Percentiles rank a stretch among this genome's conserved stretches.
phyloP scores from a whole-genome alignment of 2,113 vertebrate genomes.

The Pyrgilauda ruficollis region DNA sequence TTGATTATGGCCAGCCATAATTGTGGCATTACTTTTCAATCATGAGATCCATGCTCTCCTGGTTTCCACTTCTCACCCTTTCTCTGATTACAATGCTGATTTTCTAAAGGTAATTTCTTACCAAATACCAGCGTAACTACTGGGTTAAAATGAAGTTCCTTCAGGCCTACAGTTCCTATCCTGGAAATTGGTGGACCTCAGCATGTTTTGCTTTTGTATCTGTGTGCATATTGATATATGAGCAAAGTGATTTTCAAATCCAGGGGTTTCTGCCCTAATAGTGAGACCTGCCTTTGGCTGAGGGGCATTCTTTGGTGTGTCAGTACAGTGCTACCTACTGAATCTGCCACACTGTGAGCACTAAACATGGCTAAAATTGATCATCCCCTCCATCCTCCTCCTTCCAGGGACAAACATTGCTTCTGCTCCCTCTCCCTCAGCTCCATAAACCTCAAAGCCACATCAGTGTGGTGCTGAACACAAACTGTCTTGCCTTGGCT shows the following conservation, averaged over 20 bases:
- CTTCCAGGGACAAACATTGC: not conserved
- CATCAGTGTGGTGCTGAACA: not conserved
- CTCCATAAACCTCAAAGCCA: not conserved
- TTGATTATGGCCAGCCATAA: not conserved
- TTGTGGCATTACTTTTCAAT: not conserved
- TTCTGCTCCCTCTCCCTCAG: not conserved
- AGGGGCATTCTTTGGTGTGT: not conserved
- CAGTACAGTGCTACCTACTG: not conserved
- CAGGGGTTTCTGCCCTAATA: not conserved
- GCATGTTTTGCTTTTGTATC: not conserved
- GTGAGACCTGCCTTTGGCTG: not conserved
- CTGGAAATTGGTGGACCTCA: not conserved
- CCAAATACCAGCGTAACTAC: not conserved
- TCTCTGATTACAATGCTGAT: not conserved
- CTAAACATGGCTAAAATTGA: not conserved
- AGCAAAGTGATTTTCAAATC: not conserved
- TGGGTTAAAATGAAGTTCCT: not conserved
- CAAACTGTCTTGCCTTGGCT: not conserved
- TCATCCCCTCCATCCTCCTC: not conserved
- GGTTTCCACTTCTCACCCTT: not conserved
- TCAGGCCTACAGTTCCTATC: not conserved
- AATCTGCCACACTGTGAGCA: not conserved
- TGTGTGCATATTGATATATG: not conserved
- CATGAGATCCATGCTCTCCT: not conserved
- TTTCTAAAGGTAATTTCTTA: not conserved